phyloP scores from a whole-genome alignment of 2,888 invertebrate genomes.

The Lasioglossum pauxillum region DNA sequence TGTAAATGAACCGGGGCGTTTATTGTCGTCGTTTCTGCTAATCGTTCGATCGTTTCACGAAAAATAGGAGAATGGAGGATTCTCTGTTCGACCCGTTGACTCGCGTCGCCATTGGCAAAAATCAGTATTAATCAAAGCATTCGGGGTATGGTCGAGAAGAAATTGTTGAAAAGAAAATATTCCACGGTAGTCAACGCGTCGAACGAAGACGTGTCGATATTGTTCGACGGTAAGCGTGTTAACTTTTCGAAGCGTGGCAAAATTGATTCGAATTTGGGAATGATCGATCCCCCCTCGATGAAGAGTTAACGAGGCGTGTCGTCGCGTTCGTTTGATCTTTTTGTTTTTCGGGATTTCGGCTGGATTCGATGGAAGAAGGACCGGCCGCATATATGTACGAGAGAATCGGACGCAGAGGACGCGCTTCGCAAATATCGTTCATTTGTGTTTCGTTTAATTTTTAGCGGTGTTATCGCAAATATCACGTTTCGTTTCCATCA shows the following conservation, averaged over 20 bases:
- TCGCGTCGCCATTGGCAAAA: background rate
- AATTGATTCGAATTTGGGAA: background rate
- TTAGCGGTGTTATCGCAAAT: constrained; percentile 17
- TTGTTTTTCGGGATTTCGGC: constrained; percentile 34
- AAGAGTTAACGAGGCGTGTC: constrained; percentile 27
- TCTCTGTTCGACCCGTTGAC: background rate
- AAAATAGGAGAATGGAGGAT: background rate
- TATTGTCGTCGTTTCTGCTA: background rate
- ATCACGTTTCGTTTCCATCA: background rate
- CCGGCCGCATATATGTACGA: constrained; percentile 16
- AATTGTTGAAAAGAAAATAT: background rate
- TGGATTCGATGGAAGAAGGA: constrained; percentile 48
- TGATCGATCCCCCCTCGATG: background rate
- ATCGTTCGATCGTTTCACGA: background rate
- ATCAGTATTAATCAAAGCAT: constrained; percentile 7
- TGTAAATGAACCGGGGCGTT: background rate
- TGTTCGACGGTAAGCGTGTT: constrained; percentile 9
- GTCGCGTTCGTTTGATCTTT: constrained; percentile 4
- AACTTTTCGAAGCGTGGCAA: constrained; percentile 2
- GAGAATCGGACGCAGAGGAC: constrained; percentile 21
- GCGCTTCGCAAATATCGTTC: background rate
- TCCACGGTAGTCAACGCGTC: background rate
- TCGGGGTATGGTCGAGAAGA: background rate
- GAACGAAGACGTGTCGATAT: background rate
- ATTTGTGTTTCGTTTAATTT: background rate